Evolutionary conservation across 2,888 invertebrate genomes (phyloP).

Genomic region (Lepas anatifera): DNA sequence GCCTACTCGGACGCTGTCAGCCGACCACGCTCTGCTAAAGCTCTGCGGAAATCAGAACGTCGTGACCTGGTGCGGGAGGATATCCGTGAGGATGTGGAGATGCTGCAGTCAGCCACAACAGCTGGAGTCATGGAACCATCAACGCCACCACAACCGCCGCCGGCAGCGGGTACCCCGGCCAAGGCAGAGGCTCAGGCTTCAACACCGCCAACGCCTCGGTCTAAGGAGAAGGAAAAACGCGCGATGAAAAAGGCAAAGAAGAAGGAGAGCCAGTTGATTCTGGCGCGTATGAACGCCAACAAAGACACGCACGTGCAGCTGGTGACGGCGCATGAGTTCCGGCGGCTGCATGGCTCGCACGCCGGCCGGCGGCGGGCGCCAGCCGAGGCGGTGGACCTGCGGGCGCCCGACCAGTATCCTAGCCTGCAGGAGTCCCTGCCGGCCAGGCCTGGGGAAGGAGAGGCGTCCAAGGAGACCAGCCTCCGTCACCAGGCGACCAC

Average conservation of each 20-base stretch:
- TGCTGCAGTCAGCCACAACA: too few species aligned
- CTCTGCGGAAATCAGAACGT: background rate
- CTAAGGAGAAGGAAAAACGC: background rate
- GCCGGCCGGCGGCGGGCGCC: background rate
- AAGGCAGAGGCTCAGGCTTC: background rate
- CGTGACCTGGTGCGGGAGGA: conserved; percentile 2
- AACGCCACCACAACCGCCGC: too few species aligned
- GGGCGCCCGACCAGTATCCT: background rate
- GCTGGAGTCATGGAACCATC: too few species aligned
- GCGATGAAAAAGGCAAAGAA: background rate
- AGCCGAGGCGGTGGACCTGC: background rate
- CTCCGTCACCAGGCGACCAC: background rate
- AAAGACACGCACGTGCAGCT: conserved; percentile 8
- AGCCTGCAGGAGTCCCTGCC: background rate
- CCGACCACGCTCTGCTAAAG: background rate
- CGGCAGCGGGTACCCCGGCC: too few species aligned
- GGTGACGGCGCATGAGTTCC: background rate
- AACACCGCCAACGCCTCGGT: too few species aligned
- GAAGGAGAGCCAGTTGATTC: conserved; percentile 1
- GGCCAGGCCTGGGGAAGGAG: background rate
- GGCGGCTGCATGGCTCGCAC: background rate
- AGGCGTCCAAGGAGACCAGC: background rate
- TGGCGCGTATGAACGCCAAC: conserved; percentile 6
- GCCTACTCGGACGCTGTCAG: background rate
- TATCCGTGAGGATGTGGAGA: background rate